Evolutionary conservation across 2,888 invertebrate genomes (phyloP).

Genomic region (Oeneis ivallda): DNA sequence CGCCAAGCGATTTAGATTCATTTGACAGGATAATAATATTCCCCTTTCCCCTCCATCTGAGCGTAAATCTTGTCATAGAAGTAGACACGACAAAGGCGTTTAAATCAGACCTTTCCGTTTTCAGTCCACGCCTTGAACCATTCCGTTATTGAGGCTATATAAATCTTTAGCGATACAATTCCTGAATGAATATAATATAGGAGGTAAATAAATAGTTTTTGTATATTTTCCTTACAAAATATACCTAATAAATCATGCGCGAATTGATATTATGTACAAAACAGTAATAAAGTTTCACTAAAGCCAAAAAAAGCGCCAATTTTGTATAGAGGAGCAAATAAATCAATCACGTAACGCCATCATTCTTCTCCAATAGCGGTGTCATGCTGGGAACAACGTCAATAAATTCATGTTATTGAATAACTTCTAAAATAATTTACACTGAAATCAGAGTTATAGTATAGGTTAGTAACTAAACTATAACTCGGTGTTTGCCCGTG

Average conservation of each 20-base stretch:
- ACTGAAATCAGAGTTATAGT: not conserved
- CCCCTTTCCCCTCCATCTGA: too few relatives aligned
- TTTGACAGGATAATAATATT: too few relatives aligned
- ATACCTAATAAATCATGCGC: conserved; percentile 24
- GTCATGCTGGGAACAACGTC: conserved; percentile 21
- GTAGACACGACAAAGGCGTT: too few relatives aligned
- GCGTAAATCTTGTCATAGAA: too few relatives aligned
- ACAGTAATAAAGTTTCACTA: conserved; percentile 31
- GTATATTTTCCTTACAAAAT: not conserved
- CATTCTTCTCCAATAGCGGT: conserved; percentile 27
- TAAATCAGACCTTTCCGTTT: too few relatives aligned
- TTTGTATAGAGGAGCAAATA: conserved; percentile 29
- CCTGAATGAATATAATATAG: too few relatives aligned
- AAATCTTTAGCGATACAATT: too few relatives aligned
- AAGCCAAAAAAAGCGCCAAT: conserved; percentile 33
- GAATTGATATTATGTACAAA: conserved; percentile 28
- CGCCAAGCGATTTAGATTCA: too few relatives aligned
- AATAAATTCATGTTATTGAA: conserved; percentile 29
- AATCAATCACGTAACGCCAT: conserved; percentile 31
- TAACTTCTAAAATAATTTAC: conserved; percentile 27
- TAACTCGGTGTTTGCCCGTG: not conserved
- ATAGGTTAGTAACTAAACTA: too few relatives aligned
- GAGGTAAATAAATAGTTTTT: not conserved
- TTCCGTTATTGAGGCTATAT: too few relatives aligned
- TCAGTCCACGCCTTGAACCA: too few relatives aligned